Base-by-base conservation (phyloP, 2,113 vertebrate species). In the Apaloderma vittatum region DNA sequence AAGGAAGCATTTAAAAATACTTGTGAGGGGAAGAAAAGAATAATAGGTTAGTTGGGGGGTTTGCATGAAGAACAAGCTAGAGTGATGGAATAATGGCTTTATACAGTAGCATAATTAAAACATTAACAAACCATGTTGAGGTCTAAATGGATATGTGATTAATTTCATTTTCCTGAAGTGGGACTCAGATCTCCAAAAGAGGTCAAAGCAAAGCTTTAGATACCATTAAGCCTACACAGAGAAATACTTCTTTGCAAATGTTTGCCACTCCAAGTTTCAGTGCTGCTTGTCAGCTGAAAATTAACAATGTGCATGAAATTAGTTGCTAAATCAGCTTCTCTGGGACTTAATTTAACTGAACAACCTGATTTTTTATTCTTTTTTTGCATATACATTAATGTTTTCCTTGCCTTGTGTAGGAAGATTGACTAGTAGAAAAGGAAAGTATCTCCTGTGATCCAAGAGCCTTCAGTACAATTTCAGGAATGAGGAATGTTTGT, bases 211-310 rank as follows among this genome's bases (percentile, higher is more conserved):
- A 19, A 79, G 61, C 49, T 94, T 83, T 87, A 30, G 68, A n/a
- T 82, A 52, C 6, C 65, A 65, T 85, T 93, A 94, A 93, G 72
- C 13, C 40, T 75, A 79, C 37, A 75, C 30, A 74, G 92, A 84
- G 88, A 67, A 80, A 75, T 90, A 76, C 6, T 89, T 48, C 61
- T 95, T 63, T 90, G 57, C 49, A 85, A 65, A 87, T 67, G 49
- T 87, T 94, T 95, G 89, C 77, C 57, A 79, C 30, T 95, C 61
- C 48, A 79, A 58, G 70, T 91, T 89, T 93, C 77, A 81, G 0
- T 81, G 70, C 80, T 84, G 52, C 77, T 68, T 87, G 89, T 96
- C 93, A 95, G 86, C 80, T 87, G 70, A 94, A 97, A 97, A 87
- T 94, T 95, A 93, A 72, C 48, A 57, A 27, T 4, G 0, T 59